These are phyloP conservation scores for Lepus timidus DNA, from an alignment of 2,113 vertebrate genomes.

Conservation along the genomic window DNA sequence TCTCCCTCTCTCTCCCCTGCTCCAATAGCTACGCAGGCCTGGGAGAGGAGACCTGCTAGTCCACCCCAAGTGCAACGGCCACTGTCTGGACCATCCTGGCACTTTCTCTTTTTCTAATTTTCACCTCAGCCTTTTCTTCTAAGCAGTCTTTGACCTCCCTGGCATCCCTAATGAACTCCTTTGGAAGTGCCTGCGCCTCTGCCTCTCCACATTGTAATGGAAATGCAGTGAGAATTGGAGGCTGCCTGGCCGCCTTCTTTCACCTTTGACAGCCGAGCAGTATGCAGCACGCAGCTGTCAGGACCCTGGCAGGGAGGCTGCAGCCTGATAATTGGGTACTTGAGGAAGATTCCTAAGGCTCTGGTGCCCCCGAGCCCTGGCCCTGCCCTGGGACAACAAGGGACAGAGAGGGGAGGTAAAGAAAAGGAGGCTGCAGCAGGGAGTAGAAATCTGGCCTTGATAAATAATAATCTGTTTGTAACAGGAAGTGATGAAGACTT, in stretches of 20 bases:
- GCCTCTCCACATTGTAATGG: conserved; percentile 79
- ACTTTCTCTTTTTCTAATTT: conserved; percentile 77
- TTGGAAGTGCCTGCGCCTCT: neutral
- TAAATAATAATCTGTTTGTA: conserved; percentile 83
- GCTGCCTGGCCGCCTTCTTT: conserved; percentile 83
- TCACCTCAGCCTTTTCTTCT: conserved; percentile 81
- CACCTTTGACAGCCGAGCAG: conserved; percentile 85
- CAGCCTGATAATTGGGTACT: conserved; percentile 89
- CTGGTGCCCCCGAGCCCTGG: conserved; percentile 79
- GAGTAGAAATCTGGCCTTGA: conserved; percentile 78
- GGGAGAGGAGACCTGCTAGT: conserved; percentile 37
- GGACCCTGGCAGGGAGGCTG: conserved; percentile 84
- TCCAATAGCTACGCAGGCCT: conserved; percentile 27
- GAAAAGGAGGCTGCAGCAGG: conserved; percentile 67
- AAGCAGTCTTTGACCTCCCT: conserved; percentile 75
- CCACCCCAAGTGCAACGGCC: conserved; percentile 33
- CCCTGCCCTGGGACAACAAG: conserved; percentile 83
- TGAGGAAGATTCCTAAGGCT: conserved; percentile 90
- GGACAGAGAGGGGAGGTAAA: conserved; percentile 63
- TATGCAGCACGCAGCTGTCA: conserved; percentile 84
- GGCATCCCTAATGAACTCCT: conserved; percentile 78
- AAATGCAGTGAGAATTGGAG: conserved; percentile 73
- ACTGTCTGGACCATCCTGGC: conserved; percentile 65
- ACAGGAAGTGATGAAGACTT: conserved; percentile 77
- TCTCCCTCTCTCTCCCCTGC: too few species aligned